Evolutionary conservation across 2,797 vertebrate species (phyloP).

Genomic region (Tragopan temminckii): DNA sequence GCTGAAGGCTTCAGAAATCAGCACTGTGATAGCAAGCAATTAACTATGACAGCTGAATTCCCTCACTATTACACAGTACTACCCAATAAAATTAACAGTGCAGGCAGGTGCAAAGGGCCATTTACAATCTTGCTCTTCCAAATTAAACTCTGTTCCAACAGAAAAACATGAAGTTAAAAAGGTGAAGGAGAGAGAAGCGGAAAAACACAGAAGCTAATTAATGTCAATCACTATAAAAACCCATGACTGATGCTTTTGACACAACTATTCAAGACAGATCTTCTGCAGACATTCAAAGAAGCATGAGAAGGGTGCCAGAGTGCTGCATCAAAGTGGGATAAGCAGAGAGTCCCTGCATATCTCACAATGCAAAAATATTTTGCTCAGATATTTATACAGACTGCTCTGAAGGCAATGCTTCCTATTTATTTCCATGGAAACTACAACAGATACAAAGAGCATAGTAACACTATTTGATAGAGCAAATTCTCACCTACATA

Average conservation of each 20-base stretch:
- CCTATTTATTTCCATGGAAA: neutral
- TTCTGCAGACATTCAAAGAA: neutral
- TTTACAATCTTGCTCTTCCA: constrained; percentile 14
- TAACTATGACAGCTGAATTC: neutral
- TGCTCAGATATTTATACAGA: neutral
- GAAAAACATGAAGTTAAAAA: constrained; percentile 39
- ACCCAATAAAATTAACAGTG: constrained; percentile 8
- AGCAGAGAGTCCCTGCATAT: neutral
- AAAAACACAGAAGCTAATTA: constrained; percentile 57
- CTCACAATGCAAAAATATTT: neutral
- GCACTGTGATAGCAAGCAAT: neutral
- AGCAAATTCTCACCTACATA: no score
- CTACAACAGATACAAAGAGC: neutral
- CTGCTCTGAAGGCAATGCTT: neutral
- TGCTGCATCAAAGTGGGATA: accelerated
- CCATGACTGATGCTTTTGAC: constrained; percentile 58
- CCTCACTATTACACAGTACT: neutral
- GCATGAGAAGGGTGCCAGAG: neutral
- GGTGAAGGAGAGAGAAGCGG: neutral
- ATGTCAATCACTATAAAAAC: constrained; percentile 48
- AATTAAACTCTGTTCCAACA: constrained; percentile 38
- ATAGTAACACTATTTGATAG: no score
- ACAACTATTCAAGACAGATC: neutral
- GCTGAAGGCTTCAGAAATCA: neutral
- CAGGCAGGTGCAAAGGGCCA: neutral